phyloP scores from a whole-genome alignment of 2,113 vertebrate species.

The Siniperca knerii region DNA sequence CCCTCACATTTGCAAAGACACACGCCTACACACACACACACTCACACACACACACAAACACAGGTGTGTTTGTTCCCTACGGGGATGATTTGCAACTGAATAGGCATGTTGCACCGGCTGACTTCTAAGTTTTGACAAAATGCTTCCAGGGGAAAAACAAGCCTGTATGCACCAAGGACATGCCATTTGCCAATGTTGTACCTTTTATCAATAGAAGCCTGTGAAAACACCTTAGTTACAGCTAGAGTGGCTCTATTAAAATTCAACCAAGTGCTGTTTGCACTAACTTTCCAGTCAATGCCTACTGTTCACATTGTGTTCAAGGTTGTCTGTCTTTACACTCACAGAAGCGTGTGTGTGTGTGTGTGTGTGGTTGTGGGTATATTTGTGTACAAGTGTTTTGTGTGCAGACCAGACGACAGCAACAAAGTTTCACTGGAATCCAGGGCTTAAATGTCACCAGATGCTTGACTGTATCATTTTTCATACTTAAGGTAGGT shows the following conservation, averaged over 20 bases:
- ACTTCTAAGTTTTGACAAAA: slow-evolving; percentile 65
- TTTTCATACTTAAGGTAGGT: slow-evolving; percentile 30
- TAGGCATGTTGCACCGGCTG: slow-evolving; percentile 34
- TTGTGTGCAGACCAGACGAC: slow-evolving; percentile 6
- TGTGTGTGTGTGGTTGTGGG: slow-evolving; percentile 9
- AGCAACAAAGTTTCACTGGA: slow-evolving; percentile 37
- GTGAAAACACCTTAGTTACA: slow-evolving; percentile 26
- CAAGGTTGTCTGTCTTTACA: slow-evolving; percentile 62
- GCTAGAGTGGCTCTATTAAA: slow-evolving; percentile 56
- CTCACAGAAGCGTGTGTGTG: slow-evolving; percentile 18
- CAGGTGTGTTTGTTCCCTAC: slow-evolving; percentile 60
- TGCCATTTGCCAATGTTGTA: slow-evolving; percentile 13
- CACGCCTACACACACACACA: slow-evolving; percentile 14
- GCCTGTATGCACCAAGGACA: slow-evolving; percentile 56
- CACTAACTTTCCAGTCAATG: slow-evolving; percentile 50
- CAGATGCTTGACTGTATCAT: slow-evolving; percentile 16
- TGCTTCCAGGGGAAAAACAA: slow-evolving; percentile 45
- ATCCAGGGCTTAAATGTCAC: slow-evolving; percentile 32
- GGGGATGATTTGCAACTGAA: slow-evolving; percentile 67
- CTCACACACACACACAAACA: slow-evolving; percentile 29
- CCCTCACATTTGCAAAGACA: slow-evolving; percentile 42
- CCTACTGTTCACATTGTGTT: slow-evolving; percentile 22
- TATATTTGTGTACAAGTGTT: background rate
- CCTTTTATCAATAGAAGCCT: slow-evolving; percentile 34
- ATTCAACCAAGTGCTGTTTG: slow-evolving; percentile 68